Conservation (phyloP, 2,888 invertebrate species). For the Lithodes maja region DNA sequence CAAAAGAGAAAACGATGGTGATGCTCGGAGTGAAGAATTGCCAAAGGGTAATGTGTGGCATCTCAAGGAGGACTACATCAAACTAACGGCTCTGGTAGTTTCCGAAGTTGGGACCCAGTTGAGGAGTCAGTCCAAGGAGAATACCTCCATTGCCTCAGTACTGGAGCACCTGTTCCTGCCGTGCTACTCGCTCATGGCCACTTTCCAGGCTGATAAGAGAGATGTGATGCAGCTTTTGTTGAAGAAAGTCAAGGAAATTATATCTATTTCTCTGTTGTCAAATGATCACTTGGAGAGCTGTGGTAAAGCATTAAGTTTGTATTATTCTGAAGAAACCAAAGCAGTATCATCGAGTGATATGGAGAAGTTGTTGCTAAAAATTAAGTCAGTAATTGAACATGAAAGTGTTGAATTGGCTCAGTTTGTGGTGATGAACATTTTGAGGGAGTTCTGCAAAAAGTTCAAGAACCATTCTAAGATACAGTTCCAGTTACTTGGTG, state of each 20-base stretch:
- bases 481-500: slow-evolving; percentile 30
- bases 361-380: background rate
- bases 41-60: too few relatives aligned
- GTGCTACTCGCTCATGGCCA: slow-evolving; percentile 16
- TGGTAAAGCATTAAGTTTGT: background rate
- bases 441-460: background rate
- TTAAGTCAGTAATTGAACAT: slow-evolving; percentile 31
- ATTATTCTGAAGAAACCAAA: slow-evolving; percentile 31
- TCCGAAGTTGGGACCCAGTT: slow-evolving; percentile 11
- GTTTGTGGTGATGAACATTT: slow-evolving; percentile 11
- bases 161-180: slow-evolving; percentile 16
- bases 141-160: background rate
- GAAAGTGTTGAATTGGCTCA: slow-evolving; percentile 36
- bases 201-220: slow-evolving; percentile 4
- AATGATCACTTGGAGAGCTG: slow-evolving; percentile 4
- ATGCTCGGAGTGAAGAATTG: too few relatives aligned
- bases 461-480: background rate
- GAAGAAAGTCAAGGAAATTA: background rate
- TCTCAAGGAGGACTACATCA: background rate
- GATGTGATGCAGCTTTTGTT: slow-evolving; percentile 26
- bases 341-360: slow-evolving; percentile 8
- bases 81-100: background rate
- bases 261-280: slow-evolving; percentile 23
- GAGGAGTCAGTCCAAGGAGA: slow-evolving; percentile 7
- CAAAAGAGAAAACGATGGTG: background rate